Base-by-base conservation (phyloP, 2,113 vertebrate species). In the Glaucomys volans region DNA sequence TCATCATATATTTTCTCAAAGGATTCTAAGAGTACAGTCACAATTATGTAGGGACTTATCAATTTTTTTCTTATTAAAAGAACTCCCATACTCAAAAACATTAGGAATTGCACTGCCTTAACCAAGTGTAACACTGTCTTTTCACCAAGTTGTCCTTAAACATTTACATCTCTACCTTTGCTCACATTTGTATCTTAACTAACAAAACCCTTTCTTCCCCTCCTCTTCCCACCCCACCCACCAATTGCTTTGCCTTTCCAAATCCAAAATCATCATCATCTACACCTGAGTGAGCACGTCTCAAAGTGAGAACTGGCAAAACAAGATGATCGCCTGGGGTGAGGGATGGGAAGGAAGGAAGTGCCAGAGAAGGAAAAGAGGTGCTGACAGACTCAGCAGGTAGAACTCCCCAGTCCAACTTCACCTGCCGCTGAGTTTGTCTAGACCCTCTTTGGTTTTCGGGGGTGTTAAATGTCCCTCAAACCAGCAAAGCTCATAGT, bases 201-300 rank as follows among this genome's bases (percentile, higher is more conserved):
- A 77, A 32, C 37, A 82, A 87, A 67, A 17, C 16, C 22, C 87
- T 77, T 50, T 42, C 86, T 30, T 76, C 14, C 57, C 80, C 24
- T 62, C 16, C 54, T 80, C 88, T 90, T 54, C 16, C 11, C 66
- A 57, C 9, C 9, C 26, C 40, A 90, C 47, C 40, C n/a, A 83
- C 13, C 75, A 81, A 77, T 42, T 87, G 30, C 52, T 80, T 82
- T 89, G 35, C 54, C 67, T 66, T 86, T 95, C 66, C 54, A 87
- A 59, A 86, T 77, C 37, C 30, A 7, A 37, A 62, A 50, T 37
- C 13, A 10, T 37, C 37, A 72, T 28, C 26, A 37, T 40, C 77
- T 52, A 11, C 20, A 74, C 67, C 59, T 67, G 52, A 94, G 44
- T 79, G 93, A 82, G 44, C 72, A 54, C 3, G 4, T 50, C 14